A percentile compares a stretch with the other conserved stretches of the same genome.
Evolutionary conservation across 2,113 vertebrate genomes (phyloP).

Genomic region (Pseudopodoces humilis): DNA sequence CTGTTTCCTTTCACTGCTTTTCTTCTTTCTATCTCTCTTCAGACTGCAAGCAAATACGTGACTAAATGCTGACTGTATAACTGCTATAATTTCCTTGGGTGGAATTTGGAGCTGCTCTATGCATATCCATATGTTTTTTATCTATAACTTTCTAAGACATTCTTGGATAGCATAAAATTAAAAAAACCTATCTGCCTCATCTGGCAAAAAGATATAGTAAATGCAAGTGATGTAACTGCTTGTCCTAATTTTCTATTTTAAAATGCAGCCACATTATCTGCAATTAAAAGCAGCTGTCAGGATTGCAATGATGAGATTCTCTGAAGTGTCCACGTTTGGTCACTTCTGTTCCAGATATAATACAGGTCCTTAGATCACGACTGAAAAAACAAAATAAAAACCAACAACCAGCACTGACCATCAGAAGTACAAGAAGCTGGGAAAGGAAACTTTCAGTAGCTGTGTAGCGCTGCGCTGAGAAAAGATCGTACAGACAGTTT

Average conservation of each 20-base stretch:
- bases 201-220: constrained; percentile 25
- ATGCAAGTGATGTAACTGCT: constrained; percentile 12
- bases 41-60: not conserved
- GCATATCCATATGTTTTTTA: not conserved
- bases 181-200: not conserved
- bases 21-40: not conserved
- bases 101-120: not conserved
- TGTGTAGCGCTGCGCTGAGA: not conserved
- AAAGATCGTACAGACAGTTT: rapidly evolving
- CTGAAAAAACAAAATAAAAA: not conserved
- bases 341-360: not conserved
- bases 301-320: not conserved
- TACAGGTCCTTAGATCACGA: not conserved
- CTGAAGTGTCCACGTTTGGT: not conserved
- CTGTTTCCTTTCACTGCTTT: not conserved
- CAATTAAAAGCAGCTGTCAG: constrained; percentile 28
- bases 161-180: constrained; percentile 3
- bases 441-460: not conserved
- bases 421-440: not conserved
- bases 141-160: constrained; percentile 10
- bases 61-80: not conserved
- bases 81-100: not conserved
- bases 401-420: not conserved
- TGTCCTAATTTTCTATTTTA: not conserved
- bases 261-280: not conserved